Conservation (phyloP, 2,888 invertebrate species). For the Diarsia brunnea region DNA sequence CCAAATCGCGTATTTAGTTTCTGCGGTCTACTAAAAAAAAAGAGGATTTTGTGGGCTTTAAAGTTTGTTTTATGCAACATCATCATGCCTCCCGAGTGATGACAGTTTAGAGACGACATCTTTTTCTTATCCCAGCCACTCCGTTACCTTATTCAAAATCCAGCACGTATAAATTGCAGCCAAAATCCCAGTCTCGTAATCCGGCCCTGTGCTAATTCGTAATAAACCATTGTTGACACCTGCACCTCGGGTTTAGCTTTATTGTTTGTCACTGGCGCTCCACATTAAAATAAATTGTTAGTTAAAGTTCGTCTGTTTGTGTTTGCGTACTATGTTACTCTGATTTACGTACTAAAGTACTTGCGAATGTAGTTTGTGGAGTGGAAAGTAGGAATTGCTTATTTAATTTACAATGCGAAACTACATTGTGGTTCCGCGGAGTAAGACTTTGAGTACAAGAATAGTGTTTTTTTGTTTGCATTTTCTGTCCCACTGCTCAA, state of each 20-base stretch:
- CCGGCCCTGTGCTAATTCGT: constrained; percentile 60
- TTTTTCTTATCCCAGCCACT: not conserved
- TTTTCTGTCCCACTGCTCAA: not conserved
- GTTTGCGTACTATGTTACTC: constrained; percentile 33
- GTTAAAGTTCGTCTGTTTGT: constrained; percentile 49
- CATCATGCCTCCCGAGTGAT: not conserved
- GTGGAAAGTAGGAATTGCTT: constrained; percentile 25
- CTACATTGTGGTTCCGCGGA: not conserved
- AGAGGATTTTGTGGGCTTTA: not conserved
- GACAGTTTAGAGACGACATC: not conserved
- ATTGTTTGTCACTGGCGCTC: constrained; percentile 47
- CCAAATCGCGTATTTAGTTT: too few species aligned
- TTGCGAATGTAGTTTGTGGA: constrained; percentile 37
- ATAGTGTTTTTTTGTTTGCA: not conserved
- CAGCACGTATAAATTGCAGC: not conserved
- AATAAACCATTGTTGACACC: constrained; percentile 66
- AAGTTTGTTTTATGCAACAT: not conserved
- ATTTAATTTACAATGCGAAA: constrained; percentile 9
- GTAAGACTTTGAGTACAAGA: not conserved
- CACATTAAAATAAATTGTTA: constrained; percentile 63
- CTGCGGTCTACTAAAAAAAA: too few species aligned
- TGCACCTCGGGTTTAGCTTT: constrained; percentile 52
- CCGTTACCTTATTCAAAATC: not conserved
- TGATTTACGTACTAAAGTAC: constrained; percentile 42
- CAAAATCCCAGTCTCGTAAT: constrained; percentile 14